Conservation (phyloP, 2,797 vertebrate species). For the Xiphophorus birchmanni region DNA sequence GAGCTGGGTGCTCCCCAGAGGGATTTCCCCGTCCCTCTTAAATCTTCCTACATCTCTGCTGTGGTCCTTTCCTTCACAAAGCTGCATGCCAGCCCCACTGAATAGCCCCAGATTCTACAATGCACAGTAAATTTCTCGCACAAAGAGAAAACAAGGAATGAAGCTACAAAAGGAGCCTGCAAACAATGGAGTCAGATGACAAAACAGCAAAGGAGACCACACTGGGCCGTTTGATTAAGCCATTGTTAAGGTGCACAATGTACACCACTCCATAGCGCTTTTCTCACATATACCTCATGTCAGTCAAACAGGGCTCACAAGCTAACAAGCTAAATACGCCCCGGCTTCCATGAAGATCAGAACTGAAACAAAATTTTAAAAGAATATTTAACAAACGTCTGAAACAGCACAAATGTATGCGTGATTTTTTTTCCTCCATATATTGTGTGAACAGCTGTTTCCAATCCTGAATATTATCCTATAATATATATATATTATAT, state of each 20-base stretch:
- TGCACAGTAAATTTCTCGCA: conserved; percentile 85
- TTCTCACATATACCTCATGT: conserved; percentile 78
- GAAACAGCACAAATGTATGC: neutral
- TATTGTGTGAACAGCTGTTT: no score
- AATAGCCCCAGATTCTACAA: conserved; percentile 81
- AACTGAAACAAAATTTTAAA: conserved; percentile 32
- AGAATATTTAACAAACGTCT: neutral
- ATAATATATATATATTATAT: neutral
- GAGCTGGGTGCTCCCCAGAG: no score
- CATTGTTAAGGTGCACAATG: conserved; percentile 74
- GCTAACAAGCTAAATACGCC: conserved; percentile 67
- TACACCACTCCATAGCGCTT: conserved; percentile 77
- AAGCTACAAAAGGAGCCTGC: conserved; percentile 79
- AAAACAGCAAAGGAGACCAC: conserved; percentile 83
- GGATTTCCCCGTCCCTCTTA: conserved; percentile 80
- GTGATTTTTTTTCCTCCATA: no score
- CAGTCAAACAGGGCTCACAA: conserved; percentile 68
- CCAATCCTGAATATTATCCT: no score
- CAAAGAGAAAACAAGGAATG: conserved; percentile 83
- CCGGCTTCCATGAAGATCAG: conserved; percentile 36
- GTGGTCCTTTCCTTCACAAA: conserved; percentile 78
- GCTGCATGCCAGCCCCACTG: conserved; percentile 77
- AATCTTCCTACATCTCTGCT: conserved; percentile 80
- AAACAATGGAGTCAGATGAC: conserved; percentile 83
- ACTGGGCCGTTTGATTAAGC: conserved; percentile 79